Evolutionary conservation across 2,888 invertebrate genomes (phyloP), one percentile per base, ranked within the genome.

Genomic region (Caenorhabditis angaria): DNA sequence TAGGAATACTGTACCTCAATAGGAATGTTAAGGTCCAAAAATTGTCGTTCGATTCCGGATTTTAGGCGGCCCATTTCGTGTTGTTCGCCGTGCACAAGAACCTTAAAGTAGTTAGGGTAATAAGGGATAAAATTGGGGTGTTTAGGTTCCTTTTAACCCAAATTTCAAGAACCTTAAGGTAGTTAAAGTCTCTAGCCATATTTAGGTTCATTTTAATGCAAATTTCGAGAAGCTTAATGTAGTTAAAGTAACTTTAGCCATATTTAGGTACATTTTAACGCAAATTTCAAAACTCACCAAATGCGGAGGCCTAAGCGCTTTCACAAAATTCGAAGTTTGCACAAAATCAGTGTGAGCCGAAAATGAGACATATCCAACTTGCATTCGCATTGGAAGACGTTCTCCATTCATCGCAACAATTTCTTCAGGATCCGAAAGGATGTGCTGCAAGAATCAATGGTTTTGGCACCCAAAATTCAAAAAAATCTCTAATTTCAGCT

Each of bases 341-440:
- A 94, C 93, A 88, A 95, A 97, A 90, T 97, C 97, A 0, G 99
- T 97, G 88, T 99, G 99, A 0, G 99, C 99, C 0, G 97, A 97
- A 90, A 99, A 99, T 0, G 97, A 97, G 85, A 99, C 99, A 89
- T 99, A 99, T 89, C 97, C 96, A 0, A 99, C 73, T 65, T 87
- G 85, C 70, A 87, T 79, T 54, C 85, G 76, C 51, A 97, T 90
- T 0, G 96, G 95, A 66, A 99, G 89, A 89, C 96, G 96, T 89
- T 97, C 96, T 0, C 99, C 99, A 0, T 93, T 92, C 92, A 97
- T 92, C 0, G 97, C 93, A 0, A 93, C 92, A 64, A 99, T 95
- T 90, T 99, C 97, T 87, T 97, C 97, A 0, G 99, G 99, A 89
- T 97, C 97, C 0, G 96, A 95, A 1, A 99, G 90, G 82, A 99